Conservation (phyloP, 2,797 vertebrate species). For the Sciurus carolinensis region DNA sequence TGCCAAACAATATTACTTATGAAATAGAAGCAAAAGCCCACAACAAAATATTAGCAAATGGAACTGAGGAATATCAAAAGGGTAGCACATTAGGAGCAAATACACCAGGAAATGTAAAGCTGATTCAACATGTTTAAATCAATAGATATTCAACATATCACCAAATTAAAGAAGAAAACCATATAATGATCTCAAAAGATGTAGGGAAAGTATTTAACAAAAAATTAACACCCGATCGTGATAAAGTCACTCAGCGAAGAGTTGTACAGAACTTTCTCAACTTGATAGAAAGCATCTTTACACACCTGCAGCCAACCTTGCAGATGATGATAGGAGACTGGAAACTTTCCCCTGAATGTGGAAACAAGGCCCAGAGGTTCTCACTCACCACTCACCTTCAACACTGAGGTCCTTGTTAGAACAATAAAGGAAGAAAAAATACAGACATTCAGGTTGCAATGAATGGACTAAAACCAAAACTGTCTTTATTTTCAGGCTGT, state of each 20-base stretch:
- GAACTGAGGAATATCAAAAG: not conserved
- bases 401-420: not conserved
- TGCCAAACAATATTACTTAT: not conserved
- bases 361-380: not conserved
- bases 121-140: not conserved
- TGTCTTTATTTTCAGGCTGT: not conserved
- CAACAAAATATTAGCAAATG: slow-evolving; percentile 3
- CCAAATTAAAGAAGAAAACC: slow-evolving; percentile 22
- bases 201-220: not conserved
- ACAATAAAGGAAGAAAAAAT: not conserved
- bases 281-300: not conserved
- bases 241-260: slow-evolving; percentile 26
- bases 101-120: not conserved
- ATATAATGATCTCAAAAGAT: not conserved
- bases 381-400: not conserved
- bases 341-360: not conserved
- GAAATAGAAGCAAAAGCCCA: not conserved
- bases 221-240: not conserved
- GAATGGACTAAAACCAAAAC: not conserved
- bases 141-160: not conserved
- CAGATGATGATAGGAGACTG: not conserved
- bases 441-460: not conserved
- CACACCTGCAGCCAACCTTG: not conserved
- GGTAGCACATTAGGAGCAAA: not conserved
- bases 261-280: not conserved